A percentile compares a stretch with the other conserved stretches of the same genome.
These are phyloP conservation scores for Drosophila dunni DNA, from an alignment of 1,140 invertebrate genomes.

Conservation along the genomic window DNA sequence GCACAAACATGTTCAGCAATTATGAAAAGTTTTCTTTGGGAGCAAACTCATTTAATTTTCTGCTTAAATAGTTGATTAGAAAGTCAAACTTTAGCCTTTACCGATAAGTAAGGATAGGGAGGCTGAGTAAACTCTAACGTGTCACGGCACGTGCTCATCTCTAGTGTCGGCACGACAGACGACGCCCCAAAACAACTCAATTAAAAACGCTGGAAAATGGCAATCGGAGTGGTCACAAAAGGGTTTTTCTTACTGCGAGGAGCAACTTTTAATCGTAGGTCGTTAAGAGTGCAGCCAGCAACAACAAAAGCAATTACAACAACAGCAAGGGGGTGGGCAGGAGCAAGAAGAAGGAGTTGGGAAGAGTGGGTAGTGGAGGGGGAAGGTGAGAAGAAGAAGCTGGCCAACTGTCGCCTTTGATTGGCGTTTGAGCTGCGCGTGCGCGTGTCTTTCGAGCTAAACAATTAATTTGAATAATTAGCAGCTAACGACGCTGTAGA, in stretches of 20 bases:
- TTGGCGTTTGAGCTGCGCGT: slow-evolving; percentile 80
- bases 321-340: not conserved
- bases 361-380: too few species aligned
- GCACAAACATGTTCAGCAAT: not conserved
- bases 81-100: too few species aligned
- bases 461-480: slow-evolving; percentile 84
- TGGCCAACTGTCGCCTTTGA: slow-evolving; percentile 56
- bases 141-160: slow-evolving; percentile 10
- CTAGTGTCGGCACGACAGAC: slow-evolving; percentile 25
- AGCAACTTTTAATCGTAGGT: slow-evolving; percentile 46
- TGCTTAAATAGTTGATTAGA: too few species aligned
- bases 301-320: slow-evolving; percentile 16
- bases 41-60: too few species aligned
- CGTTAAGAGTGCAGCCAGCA: slow-evolving; percentile 34
- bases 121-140: not conserved
- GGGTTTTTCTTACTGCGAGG: slow-evolving; percentile 14
- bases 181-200: slow-evolving; percentile 45
- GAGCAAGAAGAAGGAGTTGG: slow-evolving; percentile 9
- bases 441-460: slow-evolving; percentile 72
- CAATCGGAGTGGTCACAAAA: slow-evolving; percentile 33
- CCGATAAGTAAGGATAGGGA: too few species aligned
- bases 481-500: slow-evolving; percentile 70
- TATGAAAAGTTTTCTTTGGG: too few species aligned
- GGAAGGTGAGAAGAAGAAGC: not conserved
- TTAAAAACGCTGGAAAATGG: slow-evolving; percentile 43